phyloP scores from a whole-genome alignment of 2,888 invertebrate species.

The Bombylius major region DNA sequence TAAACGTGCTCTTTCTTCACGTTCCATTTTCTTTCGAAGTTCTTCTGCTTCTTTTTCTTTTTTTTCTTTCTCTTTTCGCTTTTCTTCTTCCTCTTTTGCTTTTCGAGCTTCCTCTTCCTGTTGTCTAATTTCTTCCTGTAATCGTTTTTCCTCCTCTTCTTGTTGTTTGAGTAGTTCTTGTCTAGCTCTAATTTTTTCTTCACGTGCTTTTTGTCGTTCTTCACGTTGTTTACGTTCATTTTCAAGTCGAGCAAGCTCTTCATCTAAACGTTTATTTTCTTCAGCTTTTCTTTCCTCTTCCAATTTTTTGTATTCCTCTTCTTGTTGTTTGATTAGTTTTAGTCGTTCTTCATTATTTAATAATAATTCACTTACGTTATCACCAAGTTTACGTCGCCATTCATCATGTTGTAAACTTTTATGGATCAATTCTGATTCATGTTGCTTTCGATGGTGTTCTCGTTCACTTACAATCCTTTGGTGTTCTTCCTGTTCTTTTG shows the following conservation, averaged over 20 bases:
- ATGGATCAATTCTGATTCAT: neutral
- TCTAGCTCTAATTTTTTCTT: conserved; percentile 25
- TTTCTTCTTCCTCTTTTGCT: conserved; percentile 19
- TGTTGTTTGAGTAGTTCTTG: conserved; percentile 22
- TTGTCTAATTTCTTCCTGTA: conserved; percentile 23
- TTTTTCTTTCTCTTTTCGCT: conserved; percentile 10
- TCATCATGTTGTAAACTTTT: neutral
- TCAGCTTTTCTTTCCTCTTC: conserved; percentile 23
- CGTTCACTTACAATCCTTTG: neutral
- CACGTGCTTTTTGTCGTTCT: conserved; percentile 24
- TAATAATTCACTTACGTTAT: neutral
- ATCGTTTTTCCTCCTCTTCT: conserved; percentile 25
- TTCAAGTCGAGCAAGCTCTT: conserved; percentile 24
- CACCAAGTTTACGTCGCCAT: neutral
- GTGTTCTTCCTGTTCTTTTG: neutral
- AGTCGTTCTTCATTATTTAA: neutral
- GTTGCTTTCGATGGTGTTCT: neutral
- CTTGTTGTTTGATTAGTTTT: conserved; percentile 16
- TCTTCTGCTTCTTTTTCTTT: conserved; percentile 18
- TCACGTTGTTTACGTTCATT: conserved; percentile 26
- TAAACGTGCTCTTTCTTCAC: conserved; percentile 6
- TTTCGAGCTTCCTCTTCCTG: conserved; percentile 21
- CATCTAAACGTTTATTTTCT: conserved; percentile 22
- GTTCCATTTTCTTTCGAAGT: conserved; percentile 2
- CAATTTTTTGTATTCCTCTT: conserved; percentile 28